Base-by-base conservation (phyloP, 2,797 vertebrate species). In the Salarias fasciatus region DNA sequence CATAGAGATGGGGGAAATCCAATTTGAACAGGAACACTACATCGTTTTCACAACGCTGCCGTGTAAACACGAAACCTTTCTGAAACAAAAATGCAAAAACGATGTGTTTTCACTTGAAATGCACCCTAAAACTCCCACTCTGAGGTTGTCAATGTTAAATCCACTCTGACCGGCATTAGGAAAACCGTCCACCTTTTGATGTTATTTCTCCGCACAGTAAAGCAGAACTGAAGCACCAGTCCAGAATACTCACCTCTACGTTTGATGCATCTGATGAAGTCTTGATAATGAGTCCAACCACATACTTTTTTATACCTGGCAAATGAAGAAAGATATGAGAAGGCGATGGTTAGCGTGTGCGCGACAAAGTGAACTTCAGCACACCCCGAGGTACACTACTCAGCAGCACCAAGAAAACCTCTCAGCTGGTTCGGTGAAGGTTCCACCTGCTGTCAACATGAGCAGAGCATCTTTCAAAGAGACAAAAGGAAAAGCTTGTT, bases 241-340 rank as follows among this genome's bases (percentile, higher is more conserved):
- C 18, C 18, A 35, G 6, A 35, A 35, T 0, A 83, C 96, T 93
- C 89, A 96, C 97, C 94, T 99, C 97, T 85, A 99, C 96, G 84
- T 93, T 98, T 8, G 96, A 75, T 63, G 98, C 96, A 78, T 99
- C 98, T 70, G 97, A 98, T 5, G 97, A 99, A 4, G 98, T 99
- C 94, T 99, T 99, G 92, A 99, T 99, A 92, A 99, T 99, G 82
- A 99, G 94, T 86, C 97, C 97, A 51, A 99, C 97, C 86, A 99
- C 97, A 4, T 99, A 99, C 80, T 99, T 99, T 95, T 99, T 99
- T 77, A 99, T 99, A 84, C 97, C 97, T 99, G 70, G 89, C 62
- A 85, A 79, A 69, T 50, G 88, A 69, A 87, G 56, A 91, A 41
- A 80, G 38, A 62, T 12, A 70, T 49, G 18, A 58, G 44, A 48